phyloP scores from a whole-genome alignment of 2,888 invertebrate species.

The Lasioglossum malachurum region DNA sequence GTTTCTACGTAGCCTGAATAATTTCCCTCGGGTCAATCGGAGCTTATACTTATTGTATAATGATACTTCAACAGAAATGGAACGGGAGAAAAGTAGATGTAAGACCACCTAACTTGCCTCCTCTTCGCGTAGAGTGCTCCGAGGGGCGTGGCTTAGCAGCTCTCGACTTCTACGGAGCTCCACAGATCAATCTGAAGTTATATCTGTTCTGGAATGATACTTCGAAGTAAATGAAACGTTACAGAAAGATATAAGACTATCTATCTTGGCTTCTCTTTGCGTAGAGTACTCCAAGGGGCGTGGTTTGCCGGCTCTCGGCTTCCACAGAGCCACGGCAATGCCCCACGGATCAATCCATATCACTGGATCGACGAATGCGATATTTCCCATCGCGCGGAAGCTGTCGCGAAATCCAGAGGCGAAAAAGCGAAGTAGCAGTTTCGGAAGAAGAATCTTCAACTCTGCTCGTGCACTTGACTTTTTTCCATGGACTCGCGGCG shows the following conservation, averaged over 20 bases:
- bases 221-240: not conserved
- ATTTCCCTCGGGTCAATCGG: not conserved
- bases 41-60: not conserved
- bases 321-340: not conserved
- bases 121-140: not conserved
- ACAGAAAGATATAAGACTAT: not conserved
- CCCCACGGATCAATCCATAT: not conserved
- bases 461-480: slow-evolving; percentile 18
- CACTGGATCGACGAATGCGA: not conserved
- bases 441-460: not conserved
- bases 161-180: not conserved
- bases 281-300: not conserved
- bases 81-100: not conserved
- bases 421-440: not conserved
- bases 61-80: not conserved
- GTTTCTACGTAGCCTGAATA: not conserved
- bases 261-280: not conserved
- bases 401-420: too few species aligned
- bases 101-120: not conserved
- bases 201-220: not conserved
- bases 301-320: not conserved
- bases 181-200: not conserved
- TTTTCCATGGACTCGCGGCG: slow-evolving; percentile 31
- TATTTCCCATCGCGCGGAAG: not conserved
- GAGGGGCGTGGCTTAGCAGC: not conserved